Evolutionary conservation across 1,140 invertebrate species (phyloP).

Genomic region (Sarcophaga peregrina): DNA sequence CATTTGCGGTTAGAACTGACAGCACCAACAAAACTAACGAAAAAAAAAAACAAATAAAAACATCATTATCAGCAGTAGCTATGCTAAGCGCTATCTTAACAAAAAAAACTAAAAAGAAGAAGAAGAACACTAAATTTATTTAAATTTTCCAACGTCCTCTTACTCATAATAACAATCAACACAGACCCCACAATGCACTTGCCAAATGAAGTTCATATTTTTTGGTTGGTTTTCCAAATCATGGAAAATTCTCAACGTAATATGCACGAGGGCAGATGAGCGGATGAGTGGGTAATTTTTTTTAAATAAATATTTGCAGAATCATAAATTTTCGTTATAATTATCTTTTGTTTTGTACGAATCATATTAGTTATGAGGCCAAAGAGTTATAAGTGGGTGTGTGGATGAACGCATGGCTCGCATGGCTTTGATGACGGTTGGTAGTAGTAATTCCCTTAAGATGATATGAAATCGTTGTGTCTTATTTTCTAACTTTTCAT

Average conservation of each 20-base stretch:
- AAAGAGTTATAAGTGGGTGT: too few species aligned
- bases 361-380: too few species aligned
- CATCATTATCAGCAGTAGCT: not conserved
- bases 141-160: too few species aligned
- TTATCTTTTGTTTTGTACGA: not conserved
- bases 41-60: not conserved
- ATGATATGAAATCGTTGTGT: not conserved
- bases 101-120: not conserved
- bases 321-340: conserved; percentile 18
- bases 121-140: too few species aligned
- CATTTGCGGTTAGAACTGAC: not conserved
- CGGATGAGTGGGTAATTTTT: not conserved
- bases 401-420: too few species aligned
- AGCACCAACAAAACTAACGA: not conserved
- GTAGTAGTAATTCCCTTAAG: conserved; percentile 14
- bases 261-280: not conserved
- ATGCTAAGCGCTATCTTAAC: not conserved
- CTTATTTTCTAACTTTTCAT: conserved; percentile 3
- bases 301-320: not conserved
- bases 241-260: not conserved
- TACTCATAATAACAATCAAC: too few species aligned
- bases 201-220: too few species aligned
- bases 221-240: not conserved
- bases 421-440: too few species aligned
- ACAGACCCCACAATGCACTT: too few species aligned